Percentiles rank a stretch among this genome's conserved stretches.
Evolutionary conservation across 2,113 vertebrate species (phyloP).

Genomic region (Phyllopteryx taeniolatus): DNA sequence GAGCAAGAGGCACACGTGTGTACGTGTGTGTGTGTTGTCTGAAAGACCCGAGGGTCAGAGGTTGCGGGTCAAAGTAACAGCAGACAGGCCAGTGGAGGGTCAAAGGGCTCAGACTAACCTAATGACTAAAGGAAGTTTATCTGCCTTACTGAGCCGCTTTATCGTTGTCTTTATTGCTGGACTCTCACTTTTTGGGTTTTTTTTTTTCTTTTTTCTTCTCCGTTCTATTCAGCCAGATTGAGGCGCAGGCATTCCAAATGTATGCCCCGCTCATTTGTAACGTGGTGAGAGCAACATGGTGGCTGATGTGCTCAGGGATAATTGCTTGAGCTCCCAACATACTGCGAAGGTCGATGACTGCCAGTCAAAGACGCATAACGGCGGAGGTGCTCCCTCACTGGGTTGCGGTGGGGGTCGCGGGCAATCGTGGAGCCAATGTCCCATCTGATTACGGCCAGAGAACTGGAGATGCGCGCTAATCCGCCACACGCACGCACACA

Average conservation of each 20-base stretch:
- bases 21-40: slow-evolving; percentile 28
- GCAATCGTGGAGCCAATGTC: slow-evolving; percentile 75
- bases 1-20: slow-evolving; percentile 35
- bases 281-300: slow-evolving; percentile 8
- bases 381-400: slow-evolving; percentile 56
- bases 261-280: slow-evolving; percentile 12
- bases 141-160: slow-evolving; percentile 35
- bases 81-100: slow-evolving; percentile 62
- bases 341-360: slow-evolving; percentile 36
- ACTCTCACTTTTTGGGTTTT: slow-evolving; percentile 42
- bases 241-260: neutral
- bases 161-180: slow-evolving; percentile 17
- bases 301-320: slow-evolving; percentile 52
- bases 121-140: slow-evolving; percentile 64
- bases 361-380: slow-evolving; percentile 56
- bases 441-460: slow-evolving; percentile 71
- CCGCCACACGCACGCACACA: slow-evolving; percentile 37
- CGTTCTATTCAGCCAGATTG: slow-evolving; percentile 3
- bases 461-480: slow-evolving; percentile 70
- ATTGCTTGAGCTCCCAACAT: slow-evolving; percentile 62
- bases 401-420: slow-evolving; percentile 57
- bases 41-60: slow-evolving; percentile 56
- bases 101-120: slow-evolving; percentile 68
- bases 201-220: slow-evolving; percentile 7
- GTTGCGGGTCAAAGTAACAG: slow-evolving; percentile 66